These are phyloP conservation scores for Taenaris catops DNA, from an alignment of 2,888 invertebrate genomes.

Conservation along the genomic window DNA sequence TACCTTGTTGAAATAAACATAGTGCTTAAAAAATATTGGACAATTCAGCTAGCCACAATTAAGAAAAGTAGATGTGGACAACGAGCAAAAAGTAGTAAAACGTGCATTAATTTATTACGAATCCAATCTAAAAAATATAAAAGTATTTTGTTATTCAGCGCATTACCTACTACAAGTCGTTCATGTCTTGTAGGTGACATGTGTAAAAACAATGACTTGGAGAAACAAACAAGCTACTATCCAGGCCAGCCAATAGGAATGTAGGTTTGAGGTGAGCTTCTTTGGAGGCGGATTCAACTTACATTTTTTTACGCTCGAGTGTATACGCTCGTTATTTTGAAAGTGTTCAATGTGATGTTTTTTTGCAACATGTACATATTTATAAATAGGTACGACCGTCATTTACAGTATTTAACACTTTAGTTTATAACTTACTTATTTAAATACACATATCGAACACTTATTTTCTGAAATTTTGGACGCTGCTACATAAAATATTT, in stretches of 20 bases:
- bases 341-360: no score
- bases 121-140: conserved; percentile 15
- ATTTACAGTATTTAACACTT: no score
- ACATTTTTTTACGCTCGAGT: no score
- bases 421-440: no score
- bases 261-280: conserved; percentile 20
- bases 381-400: no score
- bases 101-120: conserved; percentile 21
- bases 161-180: conserved; percentile 11
- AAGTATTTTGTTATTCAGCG: conserved; percentile 16
- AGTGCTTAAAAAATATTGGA: neutral
- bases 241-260: conserved; percentile 20
- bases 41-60: conserved; percentile 16
- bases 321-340: no score
- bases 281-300: conserved; percentile 26
- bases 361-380: no score
- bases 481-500: no score
- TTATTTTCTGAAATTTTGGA: no score
- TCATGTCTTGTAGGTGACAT: conserved; percentile 15
- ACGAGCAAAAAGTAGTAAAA: conserved; percentile 13
- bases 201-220: conserved; percentile 19
- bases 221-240: conserved; percentile 7
- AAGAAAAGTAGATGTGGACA: conserved; percentile 12
- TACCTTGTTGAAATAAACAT: no score
- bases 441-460: no score